These are phyloP conservation scores for Odontocolon sp. DNA, from an alignment of 2,888 invertebrate species.

Conservation along the genomic window DNA sequence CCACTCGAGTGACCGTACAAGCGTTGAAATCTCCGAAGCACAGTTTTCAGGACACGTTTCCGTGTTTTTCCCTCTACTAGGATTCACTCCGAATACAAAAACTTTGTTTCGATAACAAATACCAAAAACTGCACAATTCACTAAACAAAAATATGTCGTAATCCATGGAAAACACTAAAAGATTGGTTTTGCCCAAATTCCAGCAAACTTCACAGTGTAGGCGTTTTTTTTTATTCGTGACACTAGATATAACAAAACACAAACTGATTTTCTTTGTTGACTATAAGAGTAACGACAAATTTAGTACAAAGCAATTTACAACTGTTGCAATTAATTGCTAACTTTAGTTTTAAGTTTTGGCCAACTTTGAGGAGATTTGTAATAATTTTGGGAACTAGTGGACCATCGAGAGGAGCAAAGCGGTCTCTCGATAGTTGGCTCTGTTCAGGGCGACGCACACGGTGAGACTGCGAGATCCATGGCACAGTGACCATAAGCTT, in stretches of 20 bases:
- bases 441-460: slow-evolving; percentile 66
- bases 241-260: too few relatives aligned
- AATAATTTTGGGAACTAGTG: not conserved
- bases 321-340: not conserved
- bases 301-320: too few relatives aligned
- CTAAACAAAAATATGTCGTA: not conserved
- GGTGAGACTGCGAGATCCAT: slow-evolving; percentile 69
- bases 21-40: slow-evolving; percentile 31
- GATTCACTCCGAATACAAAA: not conserved
- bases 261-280: not conserved
- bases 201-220: too few relatives aligned
- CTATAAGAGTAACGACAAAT: too few relatives aligned
- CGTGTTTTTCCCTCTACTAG: not conserved
- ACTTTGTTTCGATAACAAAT: not conserved
- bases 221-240: not conserved
- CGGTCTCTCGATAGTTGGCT: slow-evolving; percentile 27
- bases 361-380: not conserved
- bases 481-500: slow-evolving; percentile 68
- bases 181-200: not conserved
- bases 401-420: not conserved
- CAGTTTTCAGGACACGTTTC: not conserved
- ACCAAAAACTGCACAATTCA: not conserved
- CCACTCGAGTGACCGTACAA: not conserved
- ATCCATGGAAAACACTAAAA: not conserved
- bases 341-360: not conserved